Evolutionary conservation across 2,888 invertebrate genomes (phyloP).

Genomic region (Pecten maximus): DNA sequence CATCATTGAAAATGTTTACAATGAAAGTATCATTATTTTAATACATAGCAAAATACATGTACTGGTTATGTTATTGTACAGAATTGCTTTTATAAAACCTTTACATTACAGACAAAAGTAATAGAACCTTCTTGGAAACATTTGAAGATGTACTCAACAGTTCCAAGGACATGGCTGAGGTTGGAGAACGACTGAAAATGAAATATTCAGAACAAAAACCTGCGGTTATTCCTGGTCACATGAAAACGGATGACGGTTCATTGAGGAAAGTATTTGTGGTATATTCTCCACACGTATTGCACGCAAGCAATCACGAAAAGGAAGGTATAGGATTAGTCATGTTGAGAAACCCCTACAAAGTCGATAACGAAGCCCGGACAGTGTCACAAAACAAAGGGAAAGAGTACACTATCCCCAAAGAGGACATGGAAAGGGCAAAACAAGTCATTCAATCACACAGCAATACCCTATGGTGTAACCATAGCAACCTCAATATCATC

Average conservation of each 20-base stretch:
- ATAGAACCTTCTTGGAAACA: no score
- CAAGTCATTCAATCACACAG: neutral
- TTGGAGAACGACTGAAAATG: neutral
- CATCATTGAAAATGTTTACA: no score
- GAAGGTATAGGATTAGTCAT: neutral
- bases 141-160: no score
- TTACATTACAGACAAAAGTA: no score
- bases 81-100: no score
- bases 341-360: neutral
- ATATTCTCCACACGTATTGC: neutral
- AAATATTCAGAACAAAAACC: neutral
- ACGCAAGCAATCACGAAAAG: neutral
- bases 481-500: slow-evolving; percentile 4
- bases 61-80: no score
- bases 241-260: neutral
- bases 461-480: neutral
- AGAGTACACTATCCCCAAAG: neutral
- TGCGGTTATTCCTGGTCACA: neutral
- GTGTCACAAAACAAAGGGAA: neutral
- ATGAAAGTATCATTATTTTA: no score
- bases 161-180: neutral
- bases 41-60: no score
- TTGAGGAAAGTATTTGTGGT: neutral
- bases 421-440: neutral
- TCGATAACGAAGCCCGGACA: neutral